Base-by-base conservation (phyloP, 2,888 invertebrate genomes). In the Allacma fusca region DNA sequence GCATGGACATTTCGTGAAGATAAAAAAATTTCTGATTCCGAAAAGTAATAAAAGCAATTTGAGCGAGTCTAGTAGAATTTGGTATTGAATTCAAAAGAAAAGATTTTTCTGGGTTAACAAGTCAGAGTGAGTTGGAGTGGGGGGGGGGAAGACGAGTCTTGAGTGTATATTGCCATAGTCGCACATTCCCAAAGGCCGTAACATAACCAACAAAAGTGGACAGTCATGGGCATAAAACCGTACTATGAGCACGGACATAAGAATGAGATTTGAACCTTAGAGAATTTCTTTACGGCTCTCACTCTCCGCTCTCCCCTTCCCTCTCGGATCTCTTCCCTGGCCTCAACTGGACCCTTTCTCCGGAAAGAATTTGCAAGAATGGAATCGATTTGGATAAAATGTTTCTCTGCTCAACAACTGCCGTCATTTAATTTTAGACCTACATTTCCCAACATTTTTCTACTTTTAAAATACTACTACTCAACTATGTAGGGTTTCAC, bases 11-110 rank as follows among this genome's bases (percentile, higher is more conserved):
- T 50, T 34, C 9, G 4, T 50, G 19, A 50, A 16, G 50, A 50
- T 5, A 50, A 9, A 50, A 50, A 50, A 50, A 50, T 34, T 50
- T 50, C 50, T 13, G 50, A 50, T 50, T 50, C 50, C 19, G 23
- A 26, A 62, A 62, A 62, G 62, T 62, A 62, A 62, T 62, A 62
- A 62, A 62, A 62, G 62, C 62, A 62, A 62, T 62, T 24, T 24
- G 24, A 62, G 62, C 2, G 21, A 59, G 23, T n/a, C 62, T 12
- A 62, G 19, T 23, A 62, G 19, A 62, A 24, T 62, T 62, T 62
- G 7, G 7, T 62, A 62, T 62, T 62, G 62, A 62, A 62, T 62
- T 62, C 62, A 62, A 24, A 62, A 62, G 62, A 16, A 50, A 50
- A 16, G 19, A 50, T 50, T 50, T n/a, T n/a, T n/a, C 50, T 19